These are phyloP conservation scores for Hirudo medicinalis DNA, from an alignment of 1,140 invertebrate genomes.

Conservation along the genomic window DNA sequence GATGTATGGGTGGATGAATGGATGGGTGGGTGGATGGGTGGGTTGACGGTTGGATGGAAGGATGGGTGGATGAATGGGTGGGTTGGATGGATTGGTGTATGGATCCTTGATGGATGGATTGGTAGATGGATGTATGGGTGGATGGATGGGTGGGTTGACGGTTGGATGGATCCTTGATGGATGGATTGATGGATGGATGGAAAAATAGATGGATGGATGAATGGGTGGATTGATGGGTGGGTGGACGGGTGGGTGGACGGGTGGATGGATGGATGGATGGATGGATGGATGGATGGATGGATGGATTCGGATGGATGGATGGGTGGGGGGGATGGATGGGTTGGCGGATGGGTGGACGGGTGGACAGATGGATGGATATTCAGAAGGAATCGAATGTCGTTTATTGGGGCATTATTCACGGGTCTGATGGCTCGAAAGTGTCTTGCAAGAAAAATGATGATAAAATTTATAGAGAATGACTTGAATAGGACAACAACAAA, in stretches of 20 bases:
- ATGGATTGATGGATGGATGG: constrained; percentile 12
- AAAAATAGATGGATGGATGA: constrained; percentile 5
- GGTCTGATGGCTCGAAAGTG: too few species aligned
- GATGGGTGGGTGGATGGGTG: too few species aligned
- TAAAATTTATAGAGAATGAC: too few species aligned
- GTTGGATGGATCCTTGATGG: not conserved
- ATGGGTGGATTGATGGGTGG: constrained; percentile 9
- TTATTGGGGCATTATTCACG: too few species aligned
- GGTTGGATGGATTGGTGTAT: not conserved
- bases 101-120: too few species aligned
- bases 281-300: constrained; percentile 14
- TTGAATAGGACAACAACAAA: too few species aligned
- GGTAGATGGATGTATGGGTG: not conserved
- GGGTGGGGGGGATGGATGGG: not conserved
- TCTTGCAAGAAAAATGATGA: too few species aligned
- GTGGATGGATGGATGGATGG: constrained; percentile 10
- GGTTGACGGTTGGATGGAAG: too few species aligned
- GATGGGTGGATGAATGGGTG: too few species aligned
- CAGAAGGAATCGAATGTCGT: not conserved
- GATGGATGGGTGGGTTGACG: constrained; percentile 1
- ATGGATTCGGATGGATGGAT: constrained; percentile 12
- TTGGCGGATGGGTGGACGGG: not conserved
- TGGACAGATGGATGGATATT: not conserved
- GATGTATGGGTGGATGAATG: too few species aligned
- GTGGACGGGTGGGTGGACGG: constrained; percentile 5